phyloP scores from a whole-genome alignment of 2,113 vertebrate species.

The Dasypus novemcinctus region DNA sequence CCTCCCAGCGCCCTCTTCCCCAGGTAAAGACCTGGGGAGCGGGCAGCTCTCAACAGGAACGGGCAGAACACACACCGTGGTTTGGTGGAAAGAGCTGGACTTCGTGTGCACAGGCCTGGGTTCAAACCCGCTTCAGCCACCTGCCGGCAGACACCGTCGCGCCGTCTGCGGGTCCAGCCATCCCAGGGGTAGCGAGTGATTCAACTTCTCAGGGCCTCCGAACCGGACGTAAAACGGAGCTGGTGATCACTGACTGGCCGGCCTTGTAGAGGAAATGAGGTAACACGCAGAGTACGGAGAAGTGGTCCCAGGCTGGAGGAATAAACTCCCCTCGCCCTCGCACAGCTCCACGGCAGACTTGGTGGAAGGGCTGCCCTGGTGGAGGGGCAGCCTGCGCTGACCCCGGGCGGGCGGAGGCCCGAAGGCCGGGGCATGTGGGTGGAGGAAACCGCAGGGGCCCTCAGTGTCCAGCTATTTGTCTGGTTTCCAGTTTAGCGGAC shows the following conservation, averaged over 20 bases:
- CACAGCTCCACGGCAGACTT: neutral
- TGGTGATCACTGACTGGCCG: too few species aligned
- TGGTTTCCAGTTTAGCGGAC: neutral
- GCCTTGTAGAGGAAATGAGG: neutral
- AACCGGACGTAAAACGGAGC: neutral
- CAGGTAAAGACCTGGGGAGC: too few species aligned
- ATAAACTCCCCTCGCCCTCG: neutral
- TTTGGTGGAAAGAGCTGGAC: neutral
- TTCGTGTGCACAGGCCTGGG: neutral
- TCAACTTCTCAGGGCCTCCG: neutral
- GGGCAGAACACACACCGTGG: neutral
- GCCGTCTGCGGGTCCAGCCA: neutral
- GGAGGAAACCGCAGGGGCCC: neutral
- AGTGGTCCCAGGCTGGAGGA: neutral
- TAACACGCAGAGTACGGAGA: neutral
- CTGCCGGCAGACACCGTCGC: neutral
- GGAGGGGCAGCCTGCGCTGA: neutral
- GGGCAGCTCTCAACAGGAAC: neutral
- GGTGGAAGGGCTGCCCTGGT: too few species aligned
- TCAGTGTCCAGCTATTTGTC: fast-evolving
- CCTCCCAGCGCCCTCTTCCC: neutral
- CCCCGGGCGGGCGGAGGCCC: fast-evolving
- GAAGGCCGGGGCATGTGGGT: fast-evolving
- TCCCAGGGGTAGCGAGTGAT: neutral
- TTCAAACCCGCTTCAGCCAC: neutral